Conservation (phyloP, 2,113 vertebrate species). For the Eretmochelys imbricata region DNA sequence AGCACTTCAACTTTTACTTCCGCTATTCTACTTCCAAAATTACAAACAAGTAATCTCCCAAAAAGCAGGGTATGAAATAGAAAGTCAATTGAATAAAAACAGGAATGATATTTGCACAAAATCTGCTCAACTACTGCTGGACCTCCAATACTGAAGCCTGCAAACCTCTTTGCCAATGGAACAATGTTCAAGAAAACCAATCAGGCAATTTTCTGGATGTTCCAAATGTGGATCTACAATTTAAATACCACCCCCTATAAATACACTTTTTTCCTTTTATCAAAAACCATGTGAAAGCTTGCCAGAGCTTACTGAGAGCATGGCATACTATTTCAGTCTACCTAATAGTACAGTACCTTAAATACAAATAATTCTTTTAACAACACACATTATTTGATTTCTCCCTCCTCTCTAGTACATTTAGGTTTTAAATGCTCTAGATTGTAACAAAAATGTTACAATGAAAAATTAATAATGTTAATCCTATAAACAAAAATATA, state of each 20-base stretch:
- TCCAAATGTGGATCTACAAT: constrained; percentile 10
- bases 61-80: neutral
- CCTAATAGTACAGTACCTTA: neutral
- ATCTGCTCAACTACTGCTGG: neutral
- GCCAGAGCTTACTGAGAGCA: neutral
- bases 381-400: neutral
- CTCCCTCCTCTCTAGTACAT: neutral
- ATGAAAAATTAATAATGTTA: neutral
- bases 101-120: neutral
- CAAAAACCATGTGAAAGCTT: neutral
- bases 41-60: neutral
- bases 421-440: neutral
- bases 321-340: neutral
- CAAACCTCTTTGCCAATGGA: constrained; percentile 13
- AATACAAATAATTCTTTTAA: neutral
- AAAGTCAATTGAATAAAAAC: neutral
- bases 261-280: neutral
- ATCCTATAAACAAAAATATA: neutral
- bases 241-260: constrained; percentile 3
- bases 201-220: constrained; percentile 10
- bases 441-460: neutral
- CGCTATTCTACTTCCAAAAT: constrained; percentile 25
- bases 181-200: neutral
- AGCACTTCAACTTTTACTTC: constrained; percentile 2
- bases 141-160: neutral